Evolutionary conservation across 2,113 vertebrate genomes (phyloP), one percentile per base, ranked within the genome.

Genomic region (Cololabis saira): DNA sequence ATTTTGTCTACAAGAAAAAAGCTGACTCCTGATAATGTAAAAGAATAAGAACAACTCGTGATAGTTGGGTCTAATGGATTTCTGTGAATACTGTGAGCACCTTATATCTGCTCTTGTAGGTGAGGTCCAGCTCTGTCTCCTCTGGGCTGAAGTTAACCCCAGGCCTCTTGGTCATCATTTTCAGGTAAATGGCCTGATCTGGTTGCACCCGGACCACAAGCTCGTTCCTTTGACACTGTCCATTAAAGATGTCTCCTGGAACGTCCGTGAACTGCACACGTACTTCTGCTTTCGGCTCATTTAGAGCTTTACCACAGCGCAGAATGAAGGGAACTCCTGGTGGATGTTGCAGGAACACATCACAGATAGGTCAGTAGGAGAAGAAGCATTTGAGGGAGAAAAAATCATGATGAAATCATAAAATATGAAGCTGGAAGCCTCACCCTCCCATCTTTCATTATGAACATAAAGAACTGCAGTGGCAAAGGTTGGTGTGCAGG

Each of bases 361-460:
- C 18, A 0, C 3, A 16, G 3, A n/a, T 37, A 40, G 1, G 64
- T 12, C 11, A 12, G 18, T 42, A 22, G 18, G 37, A 11, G 4
- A 19, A 33, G 52, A 53, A 47, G 21, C 7, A 44, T 37, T 7
- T 37, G 33, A 11, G 33, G 33, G 33, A 15, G n/a, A 11, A 33
- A 54, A 5, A 11, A n/a, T 16, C 14, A 16, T 51, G 10, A 27
- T 16, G 3, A 18, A 37, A 54, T 8, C 2, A n/a, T 45, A 5
- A 45, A 45, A 45, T 45, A 45, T 27, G 8, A 47, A 14, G 1
- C 2, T 45, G 43, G 17, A 47, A 43, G 9, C 22, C 93, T 89
- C 78, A 97, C 96, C 96, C 8, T 96, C 95, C 96, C 96, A 97
- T 64, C 95, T 85, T 84, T 97, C 95, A 1, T 96, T 97, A 48